A percentile compares a stretch with the other conserved stretches of the same genome.
These are phyloP conservation scores for Platichthys stellatus DNA, from an alignment of 2,113 vertebrate genomes.

Conservation along the genomic window DNA sequence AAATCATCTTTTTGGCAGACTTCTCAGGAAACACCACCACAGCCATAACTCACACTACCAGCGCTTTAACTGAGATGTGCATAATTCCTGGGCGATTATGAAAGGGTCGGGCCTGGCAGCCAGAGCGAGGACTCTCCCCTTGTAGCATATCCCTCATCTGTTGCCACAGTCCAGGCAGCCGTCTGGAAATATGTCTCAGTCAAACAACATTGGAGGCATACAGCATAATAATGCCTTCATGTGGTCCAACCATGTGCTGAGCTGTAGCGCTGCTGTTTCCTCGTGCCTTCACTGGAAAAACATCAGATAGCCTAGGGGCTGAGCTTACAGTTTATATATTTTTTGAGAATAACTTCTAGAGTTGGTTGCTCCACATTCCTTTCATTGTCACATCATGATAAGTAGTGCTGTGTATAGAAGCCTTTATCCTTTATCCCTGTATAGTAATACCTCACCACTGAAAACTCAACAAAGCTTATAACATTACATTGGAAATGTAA, in stretches of 20 bases:
- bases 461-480: background rate
- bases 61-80: slow-evolving; percentile 65
- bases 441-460: background rate
- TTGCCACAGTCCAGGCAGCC: slow-evolving; percentile 54
- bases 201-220: slow-evolving; percentile 67
- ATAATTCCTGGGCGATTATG: slow-evolving; percentile 74
- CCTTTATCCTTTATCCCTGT: background rate
- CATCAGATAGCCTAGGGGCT: slow-evolving; percentile 20
- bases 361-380: slow-evolving; percentile 9
- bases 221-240: slow-evolving; percentile 62
- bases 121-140: slow-evolving; percentile 47
- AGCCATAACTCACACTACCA: slow-evolving; percentile 65
- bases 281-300: slow-evolving; percentile 56
- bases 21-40: slow-evolving; percentile 65
- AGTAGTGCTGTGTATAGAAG: background rate
- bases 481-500: no score
- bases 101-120: slow-evolving; percentile 60
- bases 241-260: slow-evolving; percentile 60
- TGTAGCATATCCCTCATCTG: slow-evolving; percentile 63
- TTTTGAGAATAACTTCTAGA: slow-evolving; percentile 22
- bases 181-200: slow-evolving; percentile 78
- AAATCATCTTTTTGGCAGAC: slow-evolving; percentile 76
- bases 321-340: slow-evolving; percentile 28
- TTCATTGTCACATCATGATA: slow-evolving; percentile 2
- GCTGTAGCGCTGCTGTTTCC: slow-evolving; percentile 52